Base-by-base conservation (phyloP, 2,113 vertebrate species). In the Galemys pyrenaicus region DNA sequence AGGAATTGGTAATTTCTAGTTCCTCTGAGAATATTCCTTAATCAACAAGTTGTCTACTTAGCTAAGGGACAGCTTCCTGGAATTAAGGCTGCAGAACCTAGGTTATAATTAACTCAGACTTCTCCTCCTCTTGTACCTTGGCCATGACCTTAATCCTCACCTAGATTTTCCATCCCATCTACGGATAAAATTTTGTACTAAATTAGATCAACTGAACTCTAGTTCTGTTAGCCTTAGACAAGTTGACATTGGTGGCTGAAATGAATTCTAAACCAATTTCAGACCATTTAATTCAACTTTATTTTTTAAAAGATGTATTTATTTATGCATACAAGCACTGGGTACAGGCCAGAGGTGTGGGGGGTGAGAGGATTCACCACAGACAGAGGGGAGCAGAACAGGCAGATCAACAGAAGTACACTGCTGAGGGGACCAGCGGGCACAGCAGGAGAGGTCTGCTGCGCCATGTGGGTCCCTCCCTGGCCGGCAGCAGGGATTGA, bases 81-180 rank as follows among this genome's bases (percentile, higher is more conserved):
- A 89, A 80, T 85, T 86, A 95, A 94, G 68, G 46, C 71, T 65
- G 49, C 62, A 94, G 86, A 71, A 74, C 3, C 39, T 70, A 79
- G 28, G 2, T 94, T 95, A 91, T 67, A 64, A 97, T 97, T 97
- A 97, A 97, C 94, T 89, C 96, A 60, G 79, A 95, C 44, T 94
- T 97, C 95, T 95, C 78, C 88, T 95, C 70, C 58, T 94, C 93
- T 91, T 96, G 81, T 96, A 86, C 81, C 65, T 85, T 87, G 60
- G 39, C 58, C 22, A 24, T 74, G 88, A 39, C 26, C 30, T 94
- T 92, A 73, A 39, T 91, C 92, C 83, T 87, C 86, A 83, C 92
- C 95, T 88, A 73, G 0, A 9, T 20, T 65, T 83, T 56, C 81
- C 16, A 90, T 84, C 85, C 60, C 70, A 17, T 58, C 4, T 73